phyloP scores from a whole-genome alignment of 2,797 vertebrate species.

The Poecilia velifera region DNA sequence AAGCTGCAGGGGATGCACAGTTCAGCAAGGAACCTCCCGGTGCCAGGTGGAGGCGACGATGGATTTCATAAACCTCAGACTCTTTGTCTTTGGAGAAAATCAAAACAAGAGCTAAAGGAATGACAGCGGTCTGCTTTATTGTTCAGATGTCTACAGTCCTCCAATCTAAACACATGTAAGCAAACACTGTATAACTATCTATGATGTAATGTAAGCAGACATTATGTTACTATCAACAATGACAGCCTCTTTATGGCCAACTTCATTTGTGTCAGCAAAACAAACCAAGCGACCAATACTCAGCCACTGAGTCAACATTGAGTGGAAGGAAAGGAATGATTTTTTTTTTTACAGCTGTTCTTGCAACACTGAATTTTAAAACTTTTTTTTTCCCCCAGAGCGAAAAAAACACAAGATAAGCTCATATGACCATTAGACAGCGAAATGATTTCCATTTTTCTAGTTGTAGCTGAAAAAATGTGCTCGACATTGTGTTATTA shows the following conservation, averaged over 20 bases:
- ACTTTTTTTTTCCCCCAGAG: background rate
- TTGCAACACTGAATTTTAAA: background rate
- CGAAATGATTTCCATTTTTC: background rate
- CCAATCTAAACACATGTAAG: background rate
- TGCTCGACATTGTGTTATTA: background rate
- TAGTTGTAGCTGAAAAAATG: background rate
- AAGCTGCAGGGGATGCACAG: background rate
- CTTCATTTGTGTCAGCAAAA: background rate
- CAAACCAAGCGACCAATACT: background rate
- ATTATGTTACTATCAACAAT: background rate
- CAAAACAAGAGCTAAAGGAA: background rate
- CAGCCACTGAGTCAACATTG: background rate
- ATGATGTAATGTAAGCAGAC: background rate
- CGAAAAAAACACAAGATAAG: background rate
- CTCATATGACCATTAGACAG: background rate
- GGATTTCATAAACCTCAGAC: background rate
- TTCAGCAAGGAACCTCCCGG: background rate
- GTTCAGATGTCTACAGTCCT: background rate
- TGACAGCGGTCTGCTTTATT: background rate
- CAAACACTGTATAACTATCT: background rate
- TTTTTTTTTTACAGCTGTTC: background rate
- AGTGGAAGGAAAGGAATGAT: background rate
- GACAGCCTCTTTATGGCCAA: background rate
- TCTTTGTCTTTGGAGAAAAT: background rate
- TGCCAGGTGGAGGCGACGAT: conserved; percentile 36